Percentiles rank a stretch among this genome's conserved stretches.
Conservation (phyloP, 2,113 vertebrate genomes). For the Saguinus midas region DNA sequence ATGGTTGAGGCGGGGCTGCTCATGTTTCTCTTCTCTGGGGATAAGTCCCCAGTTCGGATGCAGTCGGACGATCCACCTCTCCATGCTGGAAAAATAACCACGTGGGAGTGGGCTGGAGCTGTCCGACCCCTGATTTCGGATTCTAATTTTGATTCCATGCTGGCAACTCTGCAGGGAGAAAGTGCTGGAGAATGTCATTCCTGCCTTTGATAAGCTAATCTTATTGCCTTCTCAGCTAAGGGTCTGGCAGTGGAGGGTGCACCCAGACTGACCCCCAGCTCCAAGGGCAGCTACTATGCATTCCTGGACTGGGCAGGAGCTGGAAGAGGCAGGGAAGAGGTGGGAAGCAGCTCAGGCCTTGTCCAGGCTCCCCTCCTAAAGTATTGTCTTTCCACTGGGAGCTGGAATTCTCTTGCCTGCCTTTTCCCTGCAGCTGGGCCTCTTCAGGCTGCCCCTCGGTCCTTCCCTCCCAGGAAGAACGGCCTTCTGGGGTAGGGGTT, state of each 20-base stretch:
- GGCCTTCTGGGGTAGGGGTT: neutral
- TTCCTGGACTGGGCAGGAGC: neutral
- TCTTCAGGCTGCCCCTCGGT: neutral
- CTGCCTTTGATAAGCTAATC: neutral
- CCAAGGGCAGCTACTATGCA: neutral
- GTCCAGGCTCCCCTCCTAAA: neutral
- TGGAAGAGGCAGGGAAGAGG: neutral
- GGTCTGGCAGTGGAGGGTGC: fast-evolving
- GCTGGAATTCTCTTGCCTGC: neutral
- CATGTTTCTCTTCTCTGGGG: fast-evolving
- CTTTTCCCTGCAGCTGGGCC: neutral
- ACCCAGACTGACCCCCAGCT: neutral
- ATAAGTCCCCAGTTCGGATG: neutral
- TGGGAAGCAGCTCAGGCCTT: neutral
- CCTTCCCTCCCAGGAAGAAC: neutral
- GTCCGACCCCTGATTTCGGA: fast-evolving
- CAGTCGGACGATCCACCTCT: fast-evolving
- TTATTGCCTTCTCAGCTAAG: neutral
- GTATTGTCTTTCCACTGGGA: neutral
- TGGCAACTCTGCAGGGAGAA: neutral
- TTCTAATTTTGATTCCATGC: neutral
- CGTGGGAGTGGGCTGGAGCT: neutral
- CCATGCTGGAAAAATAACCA: neutral
- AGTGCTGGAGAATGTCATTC: neutral
- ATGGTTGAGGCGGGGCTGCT: neutral